A percentile compares a stretch with the other conserved stretches of the same genome.
Evolutionary conservation across 2,888 invertebrate species (phyloP).

Genomic region (Tanypteryx hageni): DNA sequence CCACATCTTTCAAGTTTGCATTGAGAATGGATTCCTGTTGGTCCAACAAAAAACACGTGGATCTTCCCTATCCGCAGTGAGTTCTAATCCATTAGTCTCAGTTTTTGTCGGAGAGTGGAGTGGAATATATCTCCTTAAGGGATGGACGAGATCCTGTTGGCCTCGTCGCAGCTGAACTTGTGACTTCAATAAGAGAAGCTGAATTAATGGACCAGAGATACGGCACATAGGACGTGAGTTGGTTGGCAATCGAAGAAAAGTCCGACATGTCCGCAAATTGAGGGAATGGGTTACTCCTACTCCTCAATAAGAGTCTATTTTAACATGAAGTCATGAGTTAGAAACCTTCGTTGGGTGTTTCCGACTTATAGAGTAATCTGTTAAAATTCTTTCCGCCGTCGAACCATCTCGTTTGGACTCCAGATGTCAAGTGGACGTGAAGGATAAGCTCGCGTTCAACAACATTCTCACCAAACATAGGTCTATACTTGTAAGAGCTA

Average conservation of each 20-base stretch:
- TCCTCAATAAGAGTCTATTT: constrained; percentile 37
- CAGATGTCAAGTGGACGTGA: background rate
- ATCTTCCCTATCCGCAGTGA: background rate
- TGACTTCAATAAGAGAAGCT: background rate
- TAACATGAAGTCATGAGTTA: constrained; percentile 41
- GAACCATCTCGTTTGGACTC: background rate
- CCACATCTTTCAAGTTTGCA: no score
- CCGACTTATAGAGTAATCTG: constrained; percentile 18
- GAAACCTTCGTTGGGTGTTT: constrained; percentile 28
- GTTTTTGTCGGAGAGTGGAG: background rate
- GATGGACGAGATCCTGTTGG: background rate
- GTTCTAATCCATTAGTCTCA: background rate
- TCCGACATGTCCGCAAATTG: background rate
- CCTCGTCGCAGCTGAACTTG: background rate
- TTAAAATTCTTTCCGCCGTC: constrained; percentile 2
- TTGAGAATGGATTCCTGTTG: no score
- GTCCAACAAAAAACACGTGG: no score
- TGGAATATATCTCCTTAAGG: background rate
- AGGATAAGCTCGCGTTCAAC: background rate
- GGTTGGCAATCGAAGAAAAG: constrained; percentile 44
- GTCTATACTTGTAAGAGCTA: no score
- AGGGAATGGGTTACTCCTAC: constrained; percentile 26
- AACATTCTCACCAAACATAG: background rate
- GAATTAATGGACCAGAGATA: constrained; percentile 17
- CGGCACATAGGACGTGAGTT: constrained; percentile 27